Base-by-base conservation (phyloP, 2,888 invertebrate species). In the Polymixis lichenea region DNA sequence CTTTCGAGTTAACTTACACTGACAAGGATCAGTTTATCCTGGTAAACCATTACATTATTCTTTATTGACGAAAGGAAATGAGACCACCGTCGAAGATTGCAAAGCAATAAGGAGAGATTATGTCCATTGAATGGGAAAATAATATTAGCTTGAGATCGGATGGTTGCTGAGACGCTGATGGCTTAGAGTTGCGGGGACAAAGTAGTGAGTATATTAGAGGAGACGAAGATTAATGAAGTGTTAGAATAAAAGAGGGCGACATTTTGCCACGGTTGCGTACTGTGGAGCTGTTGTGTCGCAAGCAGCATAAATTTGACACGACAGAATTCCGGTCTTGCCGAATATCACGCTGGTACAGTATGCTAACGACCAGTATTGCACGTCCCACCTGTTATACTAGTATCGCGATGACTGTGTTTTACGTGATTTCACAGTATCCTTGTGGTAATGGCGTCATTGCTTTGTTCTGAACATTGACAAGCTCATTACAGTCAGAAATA, bases 301-400 rank as follows among this genome's bases (percentile, higher is more conserved):
- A 93, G 80, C 84, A 88, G 90, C 88, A 90, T 92, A 86, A 84
- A 84, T 91, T 91, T 91, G 91, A 91, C 90, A 88, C 88, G 90
- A 86, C 90, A 91, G 88, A 90, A 93, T 91, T 91, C 92, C 92
- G 91, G 92, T 93, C 90, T 89, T 88, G 84, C 80, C 86, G 87
- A 90, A 90, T 87, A 88, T 88, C 84, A 81, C 77, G 77, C 80
- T 76, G 76, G 84, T 83, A 86, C 77, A 86, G 81, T 87, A 91
- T 91, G 90, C 88, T 89, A 91, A 90, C 88, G 83, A 88, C 87
- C 83, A 86, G 87, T 90, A 91, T 90, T 90, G 90, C 89, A 91
- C 88, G 90, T 78, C 88, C 78, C 90, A 89, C 88, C 88, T 87
- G 85, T 77, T 87, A 72, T 49, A 75, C 72, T 78, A 72, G 84